Evolutionary conservation across 2,113 vertebrate species (phyloP).

Genomic region (Parus major): DNA sequence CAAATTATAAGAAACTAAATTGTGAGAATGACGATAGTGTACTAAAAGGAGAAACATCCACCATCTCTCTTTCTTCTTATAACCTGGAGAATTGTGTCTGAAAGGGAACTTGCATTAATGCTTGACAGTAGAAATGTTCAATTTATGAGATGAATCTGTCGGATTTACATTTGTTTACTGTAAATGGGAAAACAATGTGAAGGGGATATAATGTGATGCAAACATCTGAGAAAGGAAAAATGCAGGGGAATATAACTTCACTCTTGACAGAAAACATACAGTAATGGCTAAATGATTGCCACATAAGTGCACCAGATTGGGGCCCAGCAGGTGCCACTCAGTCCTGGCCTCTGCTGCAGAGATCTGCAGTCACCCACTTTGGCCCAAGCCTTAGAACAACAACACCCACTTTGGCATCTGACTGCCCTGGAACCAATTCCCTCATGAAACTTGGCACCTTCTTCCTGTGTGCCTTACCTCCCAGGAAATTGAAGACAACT

Average conservation of each 20-base stretch:
- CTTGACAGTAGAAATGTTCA: not conserved
- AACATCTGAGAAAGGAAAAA: not conserved
- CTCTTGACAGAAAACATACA: not conserved
- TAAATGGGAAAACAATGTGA: not conserved
- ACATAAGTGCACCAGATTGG: not conserved
- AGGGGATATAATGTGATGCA: not conserved
- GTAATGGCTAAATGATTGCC: not conserved
- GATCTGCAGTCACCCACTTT: not conserved
- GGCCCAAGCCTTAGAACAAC: not conserved
- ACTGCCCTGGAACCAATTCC: not conserved
- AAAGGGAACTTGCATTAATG: not conserved
- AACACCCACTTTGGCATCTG: not conserved
- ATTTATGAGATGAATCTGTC: not conserved
- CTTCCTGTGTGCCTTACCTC: not conserved
- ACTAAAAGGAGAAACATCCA: not conserved
- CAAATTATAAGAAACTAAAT: not conserved
- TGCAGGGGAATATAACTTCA: not conserved
- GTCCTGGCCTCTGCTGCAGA: not conserved
- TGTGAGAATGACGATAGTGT: not conserved
- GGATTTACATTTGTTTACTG: conserved; percentile 10
- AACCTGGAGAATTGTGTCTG: not conserved
- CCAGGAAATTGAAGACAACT: not conserved
- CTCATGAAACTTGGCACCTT: not conserved
- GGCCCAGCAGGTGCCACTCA: not conserved
- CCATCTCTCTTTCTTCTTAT: not conserved